These are phyloP conservation scores for Pachypeltis micranthus DNA, from an alignment of 1,140 invertebrate species.

Conservation along the genomic window DNA sequence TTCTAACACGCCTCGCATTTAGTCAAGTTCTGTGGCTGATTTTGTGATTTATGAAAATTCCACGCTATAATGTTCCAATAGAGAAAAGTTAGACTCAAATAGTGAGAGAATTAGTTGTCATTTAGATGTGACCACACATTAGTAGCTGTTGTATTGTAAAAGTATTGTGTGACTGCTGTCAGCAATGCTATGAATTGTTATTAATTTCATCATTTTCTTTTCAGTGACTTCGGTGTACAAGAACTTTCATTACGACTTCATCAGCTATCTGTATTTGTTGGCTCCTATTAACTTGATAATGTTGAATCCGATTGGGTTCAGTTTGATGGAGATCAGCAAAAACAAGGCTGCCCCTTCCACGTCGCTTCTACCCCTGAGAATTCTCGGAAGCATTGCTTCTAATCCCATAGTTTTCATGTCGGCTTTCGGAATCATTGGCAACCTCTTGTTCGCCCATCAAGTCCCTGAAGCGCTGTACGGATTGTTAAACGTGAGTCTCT, in stretches of 20 bases:
- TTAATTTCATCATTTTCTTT: conserved; percentile 32
- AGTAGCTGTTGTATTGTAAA: no score
- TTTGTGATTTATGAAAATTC: no score
- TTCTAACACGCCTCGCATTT: no score
- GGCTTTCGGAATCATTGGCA: conserved; percentile 74
- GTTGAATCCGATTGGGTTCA: conserved; percentile 84
- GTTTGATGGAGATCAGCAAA: conserved; percentile 71
- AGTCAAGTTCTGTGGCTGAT: no score
- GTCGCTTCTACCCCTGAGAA: background rate
- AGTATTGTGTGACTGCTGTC: no score
- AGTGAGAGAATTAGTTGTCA: no score
- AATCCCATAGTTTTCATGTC: conserved; percentile 94
- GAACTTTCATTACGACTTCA: conserved; percentile 74
- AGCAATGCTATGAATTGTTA: no score
- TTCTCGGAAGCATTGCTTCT: conserved; percentile 42
- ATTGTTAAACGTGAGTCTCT: conserved; percentile 56
- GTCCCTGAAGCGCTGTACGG: conserved; percentile 61
- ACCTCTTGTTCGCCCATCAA: conserved; percentile 64
- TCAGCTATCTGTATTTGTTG: conserved; percentile 82
- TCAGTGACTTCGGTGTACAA: conserved; percentile 61
- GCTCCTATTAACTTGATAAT: conserved; percentile 87
- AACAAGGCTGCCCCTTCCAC: background rate
- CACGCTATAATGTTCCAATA: no score
- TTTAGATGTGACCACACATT: no score
- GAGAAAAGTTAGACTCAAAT: no score